Conservation (phyloP, 2,797 vertebrate species). For the Microcaecilia unicolor region DNA sequence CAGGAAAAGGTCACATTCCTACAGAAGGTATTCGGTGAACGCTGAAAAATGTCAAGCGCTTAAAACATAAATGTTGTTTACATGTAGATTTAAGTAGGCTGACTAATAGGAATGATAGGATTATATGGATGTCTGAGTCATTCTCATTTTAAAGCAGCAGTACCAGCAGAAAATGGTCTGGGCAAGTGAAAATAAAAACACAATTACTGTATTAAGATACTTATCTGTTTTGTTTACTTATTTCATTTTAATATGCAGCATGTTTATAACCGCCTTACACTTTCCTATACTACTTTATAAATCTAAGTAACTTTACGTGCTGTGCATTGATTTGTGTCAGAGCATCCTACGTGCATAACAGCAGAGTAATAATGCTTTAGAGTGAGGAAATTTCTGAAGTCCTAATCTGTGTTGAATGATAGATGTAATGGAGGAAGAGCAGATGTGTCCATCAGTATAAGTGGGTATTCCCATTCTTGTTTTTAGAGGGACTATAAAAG, state of each 20-base stretch:
- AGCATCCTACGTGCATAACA: background rate
- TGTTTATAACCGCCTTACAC: background rate
- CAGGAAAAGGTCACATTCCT: background rate
- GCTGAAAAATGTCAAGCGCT: background rate
- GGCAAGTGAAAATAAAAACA: too few species aligned
- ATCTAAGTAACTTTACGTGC: background rate
- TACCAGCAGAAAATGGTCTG: background rate
- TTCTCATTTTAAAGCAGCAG: slow-evolving; percentile 1
- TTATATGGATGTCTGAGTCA: background rate
- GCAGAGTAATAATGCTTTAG: too few species aligned
- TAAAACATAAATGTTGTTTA: background rate
- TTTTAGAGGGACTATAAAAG: too few species aligned
- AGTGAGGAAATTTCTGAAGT: too few species aligned
- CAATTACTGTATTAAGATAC: too few species aligned
- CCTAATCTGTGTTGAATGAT: too few species aligned
- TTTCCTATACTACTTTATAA: background rate
- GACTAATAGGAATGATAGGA: background rate
- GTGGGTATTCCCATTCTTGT: too few species aligned
- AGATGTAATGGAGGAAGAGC: too few species aligned
- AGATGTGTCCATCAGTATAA: too few species aligned
- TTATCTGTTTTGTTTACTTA: background rate
- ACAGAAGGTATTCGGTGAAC: background rate
- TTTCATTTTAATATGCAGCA: background rate
- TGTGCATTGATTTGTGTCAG: background rate
- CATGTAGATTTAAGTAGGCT: background rate